Base-by-base conservation (phyloP, 2,113 vertebrate species). In the Kryptolebias marmoratus region DNA sequence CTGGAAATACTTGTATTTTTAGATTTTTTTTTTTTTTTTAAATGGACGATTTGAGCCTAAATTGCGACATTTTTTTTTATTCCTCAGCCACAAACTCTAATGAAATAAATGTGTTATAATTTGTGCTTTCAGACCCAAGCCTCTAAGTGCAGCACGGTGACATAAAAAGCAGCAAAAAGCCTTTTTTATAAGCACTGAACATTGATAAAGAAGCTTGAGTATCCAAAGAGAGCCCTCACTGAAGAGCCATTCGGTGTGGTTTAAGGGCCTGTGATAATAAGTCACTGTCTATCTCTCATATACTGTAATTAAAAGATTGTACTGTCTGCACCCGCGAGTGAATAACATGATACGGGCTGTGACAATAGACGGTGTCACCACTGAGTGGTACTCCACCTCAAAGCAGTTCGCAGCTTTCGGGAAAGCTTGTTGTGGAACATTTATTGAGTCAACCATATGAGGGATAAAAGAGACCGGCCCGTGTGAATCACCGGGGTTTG, bases 281-380 rank as follows among this genome's bases (percentile, higher is more conserved):
- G 75, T 67, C 70, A 8, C 57, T 11, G 62, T 80, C 76, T 39
- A 71, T 81, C 80, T 64, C 36, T 58, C 50, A 5, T n/a, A 48
- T 61, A 32, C 71, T 80, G 80, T 80, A 81, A 86, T 86, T 89
- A 81, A 79, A 84, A 79, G 79, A 54, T 42, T 82, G 36, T 31
- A 18, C 50, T 12, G 58, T 82, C 79, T 77, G 66, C 67, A 52
- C 54, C 73, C 5, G 32, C 50, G 13, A 69, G 76, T 63, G 76
- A 83, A 80, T 59, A 75, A 84, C 77, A 64, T 53, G 70, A 77
- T 71, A 54, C 67, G 49, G 6, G 1, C 57, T 32, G 45, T 75
- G 80, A 75, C 77, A 22, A 44, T 63, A 42, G 67, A 42, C 47
- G 12, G 64, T 68, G 82, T 87, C 84, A 85, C 73, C 36, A 49